Evolutionary conservation across 37 sponge, comb jelly and placozoan genomes (phyloP), one percentile per base, ranked within the genome.

Genomic region (Cliona cf. orientalis): DNA sequence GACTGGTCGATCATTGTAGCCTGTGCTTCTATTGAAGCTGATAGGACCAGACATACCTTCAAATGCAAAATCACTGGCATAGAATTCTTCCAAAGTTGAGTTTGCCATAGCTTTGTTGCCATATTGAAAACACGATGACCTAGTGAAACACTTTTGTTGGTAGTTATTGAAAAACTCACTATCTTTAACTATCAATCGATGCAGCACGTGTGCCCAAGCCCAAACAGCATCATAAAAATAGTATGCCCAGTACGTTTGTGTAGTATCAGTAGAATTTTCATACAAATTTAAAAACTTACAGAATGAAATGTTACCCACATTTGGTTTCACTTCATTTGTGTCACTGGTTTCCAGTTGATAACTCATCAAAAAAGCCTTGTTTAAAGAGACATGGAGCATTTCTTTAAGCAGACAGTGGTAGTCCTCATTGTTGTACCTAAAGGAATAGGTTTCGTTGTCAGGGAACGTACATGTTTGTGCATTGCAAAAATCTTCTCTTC

Each of bases 161-260:
- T n/a, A n/a, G n/a, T n/a, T n/a, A n/a, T n/a, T n/a, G 32, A 66
- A 34, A 5, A 29, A 36, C 5, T 35, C 14, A 49, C 14, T 49
- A 19, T 19, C 53, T 19, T 49, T 19, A 49, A 25, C 5, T 61
- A 28, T 6, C 12, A 61, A 28, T 61, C 26, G 22, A n/a, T 61
- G 26, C 63, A 61, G 23, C 6, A 61, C 63, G 26, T 25, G 5
- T 11, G 63, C 63, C 63, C 63, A 61, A 6, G 63, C 63, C 63
- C 63, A 61, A 61, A 61, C 26, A 6, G 63, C 26, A n/a, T 61
- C 63, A n/a, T 61, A 61, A 6, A 61, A 61, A 61, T 61, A n/a
- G 28, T 12, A 6, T 12, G 63, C 28, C 63, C 63, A 61, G 23
- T 25, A 25, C 26, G 63, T 26, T 49, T 9, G 53, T 6, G 22